Evolutionary conservation across 1,140 invertebrate genomes (phyloP), one percentile per base, ranked within the genome.

Genomic region (Anadara kagoshimensis): DNA sequence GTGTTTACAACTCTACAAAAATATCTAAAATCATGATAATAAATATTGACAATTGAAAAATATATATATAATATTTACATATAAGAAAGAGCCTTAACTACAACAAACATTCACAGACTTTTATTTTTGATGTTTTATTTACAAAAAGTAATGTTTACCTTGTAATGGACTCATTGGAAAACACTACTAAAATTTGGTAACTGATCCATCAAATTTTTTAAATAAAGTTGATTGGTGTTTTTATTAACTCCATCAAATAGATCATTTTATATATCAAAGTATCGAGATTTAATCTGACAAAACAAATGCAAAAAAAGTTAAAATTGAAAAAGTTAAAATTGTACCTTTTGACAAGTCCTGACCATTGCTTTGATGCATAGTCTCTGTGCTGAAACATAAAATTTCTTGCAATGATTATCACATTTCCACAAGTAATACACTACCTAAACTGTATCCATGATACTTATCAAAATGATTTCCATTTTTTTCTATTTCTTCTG

Each of bases 291-390:
- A 41, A 53, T 18, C 62, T 18, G 10, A 53, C 4, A 29, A 11
- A 22, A 20, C 22, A 26, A 5, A 8, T 41, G 18, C 22, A 67
- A 16, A 54, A 65, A 10, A 18, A 16, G 16, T 44, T 22, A 14
- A 14, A 36, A 18, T 47, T 22, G n/a, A 22, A 26, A 1, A 72
- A 36, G 3, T 57, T 1, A 8, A 66, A 29, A 43, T 78, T 78
- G 70, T 83, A 89, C 86, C 78, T 76, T 59, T 82, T 80, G 4
- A 87, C 69, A 10, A 89, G 59, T 22, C 94, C 94, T 1, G 94
- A 91, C 96, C 96, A 98, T 81, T 97, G 95, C 82, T 97, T 97
- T 71, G 93, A 93, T 0, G 95, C 96, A 88, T 97, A 98, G 83
- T 97, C 96, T 20, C 92, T 85, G 45, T 97, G 96, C 87, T 88